Evolutionary conservation across 2,113 vertebrate genomes (phyloP), one percentile per base, ranked within the genome.

Genomic region (Motacilla tschutschensis): DNA sequence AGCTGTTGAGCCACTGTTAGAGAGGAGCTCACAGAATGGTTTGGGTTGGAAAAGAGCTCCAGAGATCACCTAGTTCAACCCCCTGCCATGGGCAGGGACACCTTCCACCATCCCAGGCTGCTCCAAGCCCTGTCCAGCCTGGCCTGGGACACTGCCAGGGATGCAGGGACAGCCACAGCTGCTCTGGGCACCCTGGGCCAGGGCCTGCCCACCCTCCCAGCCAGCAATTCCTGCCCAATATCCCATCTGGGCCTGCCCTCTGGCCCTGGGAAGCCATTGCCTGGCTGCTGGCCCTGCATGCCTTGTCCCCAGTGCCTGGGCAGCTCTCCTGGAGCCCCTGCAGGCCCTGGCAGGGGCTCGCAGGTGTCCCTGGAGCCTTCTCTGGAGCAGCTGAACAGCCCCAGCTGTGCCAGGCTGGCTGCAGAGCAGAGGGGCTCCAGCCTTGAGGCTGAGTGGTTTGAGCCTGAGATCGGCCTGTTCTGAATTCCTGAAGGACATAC

Each of bases 41-140:
- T 35, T 54, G 29, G 4, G 18, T 5, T 54, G 69, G 35, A 41
- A 29, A 18, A 40, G 20, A 54, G 10, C 31, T 60, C 35, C 33
- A 24, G 31, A 67, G 31, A 17, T 7, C 35, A 14, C 4, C 5
- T 1, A 2, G 4, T 9, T 3, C 20, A 0, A 41, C 1, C 2
- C 24, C 20, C 17, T 16, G 14, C 6, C 14, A 28, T 3, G 2
- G 4, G 2, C 53, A 36, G 35, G 46, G 25, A 41, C 46, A 35
- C 3, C 17, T 79, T 1, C 46, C 46, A 59, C 14, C 4, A 0
- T 1, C 6, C 38, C 75, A 86, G 4, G 9, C 0, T 38, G 16
- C n/a, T 58, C 16, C 38, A 6, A 71, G 10, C 15, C 12, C 10
- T 2, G 1, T 44, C 36, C 36, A 72, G 0, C 66, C 59, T 40